A percentile compares a stretch with the other conserved stretches of the same genome.
These are phyloP conservation scores for Scolopax bukidnonensis DNA, from an alignment of 2,797 vertebrate genomes.

Conservation along the genomic window DNA sequence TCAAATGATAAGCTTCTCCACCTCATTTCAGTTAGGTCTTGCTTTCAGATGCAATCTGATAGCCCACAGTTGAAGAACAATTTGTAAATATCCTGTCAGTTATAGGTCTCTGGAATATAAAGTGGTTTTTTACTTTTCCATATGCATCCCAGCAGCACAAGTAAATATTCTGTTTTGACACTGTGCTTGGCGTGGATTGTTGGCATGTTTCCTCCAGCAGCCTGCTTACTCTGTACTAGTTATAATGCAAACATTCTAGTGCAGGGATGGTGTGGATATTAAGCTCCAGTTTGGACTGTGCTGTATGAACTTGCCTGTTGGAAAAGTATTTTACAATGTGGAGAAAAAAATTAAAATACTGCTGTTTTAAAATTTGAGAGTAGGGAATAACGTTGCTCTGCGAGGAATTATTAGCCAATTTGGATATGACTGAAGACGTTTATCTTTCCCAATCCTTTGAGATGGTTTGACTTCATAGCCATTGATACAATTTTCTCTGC, in stretches of 20 bases:
- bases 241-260: neutral
- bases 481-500: neutral
- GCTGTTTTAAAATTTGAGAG: neutral
- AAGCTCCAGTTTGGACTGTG: neutral
- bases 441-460: neutral
- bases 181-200: neutral
- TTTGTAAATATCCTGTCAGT: neutral
- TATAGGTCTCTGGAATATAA: neutral
- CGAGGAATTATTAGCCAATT: neutral
- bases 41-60: neutral
- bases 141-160: neutral
- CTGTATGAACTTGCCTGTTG: neutral
- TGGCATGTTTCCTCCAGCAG: neutral
- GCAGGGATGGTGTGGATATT: neutral
- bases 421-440: neutral
- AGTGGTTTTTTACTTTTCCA: neutral
- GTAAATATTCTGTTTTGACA: neutral
- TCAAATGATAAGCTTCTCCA: neutral
- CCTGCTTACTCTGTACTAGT: neutral
- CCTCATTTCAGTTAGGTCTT: neutral
- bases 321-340: neutral
- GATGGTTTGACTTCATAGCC: too few relatives aligned
- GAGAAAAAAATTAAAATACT: rapidly evolving
- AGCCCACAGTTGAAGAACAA: neutral
- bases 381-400: neutral